Conservation (phyloP, 2,113 vertebrate species). For the Laterallus jamaicensis region DNA sequence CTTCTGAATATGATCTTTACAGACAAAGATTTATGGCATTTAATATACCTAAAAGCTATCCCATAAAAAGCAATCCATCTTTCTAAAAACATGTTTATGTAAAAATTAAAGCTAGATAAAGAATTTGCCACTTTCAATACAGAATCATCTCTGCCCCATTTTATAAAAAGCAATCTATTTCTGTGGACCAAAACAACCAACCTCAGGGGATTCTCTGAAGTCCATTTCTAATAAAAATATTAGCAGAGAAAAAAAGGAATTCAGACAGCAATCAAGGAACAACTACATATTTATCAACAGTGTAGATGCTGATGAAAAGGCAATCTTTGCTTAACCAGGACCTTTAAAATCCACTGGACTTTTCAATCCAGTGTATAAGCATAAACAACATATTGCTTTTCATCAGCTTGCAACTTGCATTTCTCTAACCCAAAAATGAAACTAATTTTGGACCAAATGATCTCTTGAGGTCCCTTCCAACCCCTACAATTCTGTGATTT, state of each 20-base stretch:
- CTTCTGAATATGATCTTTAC: background rate
- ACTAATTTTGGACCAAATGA: background rate
- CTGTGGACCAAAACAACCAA: background rate
- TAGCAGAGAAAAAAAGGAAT: background rate
- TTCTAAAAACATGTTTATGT: constrained; percentile 28
- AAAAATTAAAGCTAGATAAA: constrained; percentile 37
- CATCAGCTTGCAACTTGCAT: background rate
- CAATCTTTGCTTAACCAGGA: background rate
- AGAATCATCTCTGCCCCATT: background rate
- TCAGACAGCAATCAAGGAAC: background rate
- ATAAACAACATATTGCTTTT: background rate
- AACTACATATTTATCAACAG: background rate
- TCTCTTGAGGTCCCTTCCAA: too few species aligned
- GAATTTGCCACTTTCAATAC: background rate
- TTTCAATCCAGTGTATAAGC: background rate
- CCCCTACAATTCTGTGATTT: too few species aligned
- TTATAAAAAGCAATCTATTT: background rate
- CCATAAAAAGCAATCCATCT: constrained; percentile 47
- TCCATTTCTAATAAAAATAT: background rate
- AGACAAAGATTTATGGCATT: constrained; percentile 62
- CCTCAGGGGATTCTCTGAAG: background rate
- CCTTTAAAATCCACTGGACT: background rate
- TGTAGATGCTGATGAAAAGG: background rate
- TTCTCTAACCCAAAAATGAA: background rate
- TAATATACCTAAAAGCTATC: constrained; percentile 57